Base-by-base conservation (phyloP, 2,797 vertebrate genomes). In the Melanotaenia trifasciata region DNA sequence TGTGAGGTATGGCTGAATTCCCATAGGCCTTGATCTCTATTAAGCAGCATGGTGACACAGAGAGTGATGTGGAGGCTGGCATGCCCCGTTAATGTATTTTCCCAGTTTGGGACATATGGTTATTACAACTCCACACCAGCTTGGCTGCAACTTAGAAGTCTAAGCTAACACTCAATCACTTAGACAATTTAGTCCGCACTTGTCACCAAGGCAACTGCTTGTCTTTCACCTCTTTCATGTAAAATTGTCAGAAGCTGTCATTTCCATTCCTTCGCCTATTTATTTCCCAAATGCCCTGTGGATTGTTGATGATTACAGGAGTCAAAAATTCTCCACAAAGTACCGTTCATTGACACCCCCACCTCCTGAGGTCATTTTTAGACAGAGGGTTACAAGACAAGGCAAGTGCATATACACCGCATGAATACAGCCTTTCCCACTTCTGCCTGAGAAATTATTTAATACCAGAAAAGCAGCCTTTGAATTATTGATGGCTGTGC, bases 401-500 rank as follows among this genome's bases (percentile, higher is more conserved):
- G 58, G 79, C 76, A 63, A 79, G 85, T 81, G 86, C 84, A 80
- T 72, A 85, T 88, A 89, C 79, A 91, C 81, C 67, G 20, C 72
- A 86, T 87, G 83, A 90, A 91, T 93, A 94, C 92, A 92, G 90
- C 92, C 85, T 93, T 93, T 94, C 92, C 91, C 90, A 92, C 94
- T 93, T 91, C 89, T 87, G 89, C 87, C 89, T 91, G 73, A 91
- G 91, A 94, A 94, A 94, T 95, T 87, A 95, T 94, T 95, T 90
- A 94, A 91, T 83, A 93, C 59, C 84, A 92, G 90, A 91, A 94
- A 94, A 93, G 92, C 92, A 92, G 90, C 81, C 64, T 7, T 74
- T 95, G 90, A 94, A 95, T 94, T 91, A 95, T 94, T 95, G 93
- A 94, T 91, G 68, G 80, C 36, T 87, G 88, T 89, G 93, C 93